These are phyloP conservation scores for Drosophila ananassae DNA, from an alignment of 1,140 invertebrate genomes.

Conservation along the genomic window DNA sequence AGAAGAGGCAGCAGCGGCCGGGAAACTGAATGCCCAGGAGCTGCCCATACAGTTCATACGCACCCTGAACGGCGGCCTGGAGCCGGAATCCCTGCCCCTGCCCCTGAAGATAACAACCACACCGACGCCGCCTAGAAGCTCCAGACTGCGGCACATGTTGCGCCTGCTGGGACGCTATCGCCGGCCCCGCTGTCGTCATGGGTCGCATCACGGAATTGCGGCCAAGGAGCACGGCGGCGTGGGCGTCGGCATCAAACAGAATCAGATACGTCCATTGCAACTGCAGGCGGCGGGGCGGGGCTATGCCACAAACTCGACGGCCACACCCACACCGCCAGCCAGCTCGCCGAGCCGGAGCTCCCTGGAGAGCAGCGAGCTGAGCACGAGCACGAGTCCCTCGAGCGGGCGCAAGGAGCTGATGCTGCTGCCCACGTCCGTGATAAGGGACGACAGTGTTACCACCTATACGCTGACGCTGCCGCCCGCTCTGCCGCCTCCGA, in stretches of 20 bases:
- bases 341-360: slow-evolving; percentile 62
- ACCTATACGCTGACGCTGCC: slow-evolving; percentile 77
- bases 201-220: slow-evolving; percentile 26
- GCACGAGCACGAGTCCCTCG: slow-evolving; percentile 78
- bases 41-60: slow-evolving; percentile 77
- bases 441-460: slow-evolving; percentile 74
- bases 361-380: slow-evolving; percentile 66
- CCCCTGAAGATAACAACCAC: slow-evolving; percentile 40
- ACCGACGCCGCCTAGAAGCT: slow-evolving; percentile 54
- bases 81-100: slow-evolving; percentile 34
- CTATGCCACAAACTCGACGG: slow-evolving; percentile 35
- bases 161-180: slow-evolving; percentile 77
- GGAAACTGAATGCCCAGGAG: slow-evolving; percentile 67
- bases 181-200: slow-evolving; percentile 59
- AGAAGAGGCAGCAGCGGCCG: slow-evolving; percentile 34
- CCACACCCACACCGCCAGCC: slow-evolving; percentile 42
- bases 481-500: slow-evolving; percentile 85
- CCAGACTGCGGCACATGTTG: slow-evolving; percentile 74
- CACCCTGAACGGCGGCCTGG: slow-evolving; percentile 53
- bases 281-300: slow-evolving; percentile 53
- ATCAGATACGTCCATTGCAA: slow-evolving; percentile 80
- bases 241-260: slow-evolving; percentile 67
- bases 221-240: slow-evolving; percentile 45
- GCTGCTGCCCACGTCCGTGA: slow-evolving; percentile 80
- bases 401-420: slow-evolving; percentile 60